Evolutionary conservation across 2,888 invertebrate genomes (phyloP), one percentile per base, ranked within the genome.

Genomic region (Tyria jacobaeae): DNA sequence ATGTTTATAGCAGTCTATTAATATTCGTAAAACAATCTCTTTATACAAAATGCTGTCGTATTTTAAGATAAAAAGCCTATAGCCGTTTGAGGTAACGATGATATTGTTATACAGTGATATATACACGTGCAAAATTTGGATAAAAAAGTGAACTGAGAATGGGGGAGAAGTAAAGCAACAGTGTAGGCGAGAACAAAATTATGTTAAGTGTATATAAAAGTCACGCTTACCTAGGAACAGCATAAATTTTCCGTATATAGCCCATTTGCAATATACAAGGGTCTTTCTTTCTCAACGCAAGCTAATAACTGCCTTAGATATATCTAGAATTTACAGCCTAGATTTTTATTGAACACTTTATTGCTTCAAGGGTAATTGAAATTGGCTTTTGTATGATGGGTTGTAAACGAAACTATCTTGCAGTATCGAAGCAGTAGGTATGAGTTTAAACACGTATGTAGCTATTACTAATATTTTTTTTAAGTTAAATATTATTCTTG

Each of bases 121-220:
- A 67, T 50, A 64, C 47, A 61, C 31, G 48, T 49, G 59, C 44
- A 37, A 65, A 70, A 66, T 67, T 73, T 71, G 54, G 48, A 27
- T 49, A 34, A 51, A 31, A 48, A 51, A 51, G 27, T 44, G 21
- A 27, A 34, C n/a, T n/a, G 10, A 50, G 31, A n/a, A 17, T 50
- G 51, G 64, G 64, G 49, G 59, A 73, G 60, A 64, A 74, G 59
- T 70, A 67, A 59, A 64, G 51, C 37, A 58, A 64, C 67, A 57
- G 27, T 63, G 68, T 68, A 60, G 55, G 59, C 41, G 37, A 61
- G 58, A 62, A 41, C 60, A 51, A 74, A 75, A 80, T 79, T 76
- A 80, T 81, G 79, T 70, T 73, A 76, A 78, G 71, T 71, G 70
- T 63, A 61, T 55, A 76, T 78, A 73, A 75, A 76, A 80, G 70